These are phyloP conservation scores for Mesoclemmys tuberculata DNA, from an alignment of 2,113 vertebrate genomes.

Conservation along the genomic window DNA sequence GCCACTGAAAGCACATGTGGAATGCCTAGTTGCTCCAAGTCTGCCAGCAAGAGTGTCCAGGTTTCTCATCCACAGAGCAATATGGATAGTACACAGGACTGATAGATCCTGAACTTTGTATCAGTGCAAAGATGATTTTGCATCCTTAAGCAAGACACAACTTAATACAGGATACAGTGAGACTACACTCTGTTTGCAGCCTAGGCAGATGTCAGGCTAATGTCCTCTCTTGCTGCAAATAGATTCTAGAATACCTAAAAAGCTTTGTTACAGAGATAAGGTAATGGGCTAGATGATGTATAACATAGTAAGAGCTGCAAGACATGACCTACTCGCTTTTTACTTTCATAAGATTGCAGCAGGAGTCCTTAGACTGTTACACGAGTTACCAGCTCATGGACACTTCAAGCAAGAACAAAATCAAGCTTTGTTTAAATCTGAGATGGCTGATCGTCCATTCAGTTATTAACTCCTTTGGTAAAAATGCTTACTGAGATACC, in stretches of 20 bases:
- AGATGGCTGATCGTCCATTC: not conserved
- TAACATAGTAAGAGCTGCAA: not conserved
- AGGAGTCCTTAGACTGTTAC: conserved; percentile 14
- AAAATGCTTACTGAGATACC: not conserved
- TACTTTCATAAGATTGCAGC: not conserved
- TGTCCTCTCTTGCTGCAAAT: not conserved
- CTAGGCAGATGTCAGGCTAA: no score
- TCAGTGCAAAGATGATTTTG: no score
- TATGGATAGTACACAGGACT: no score
- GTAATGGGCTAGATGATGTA: not conserved
- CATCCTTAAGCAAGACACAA: no score
- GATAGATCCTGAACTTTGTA: no score
- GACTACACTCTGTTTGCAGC: no score
- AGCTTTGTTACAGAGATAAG: not conserved
- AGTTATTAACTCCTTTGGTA: not conserved
- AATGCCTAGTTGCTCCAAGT: no score
- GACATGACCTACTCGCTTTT: not conserved
- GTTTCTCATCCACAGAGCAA: no score
- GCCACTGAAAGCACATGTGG: no score
- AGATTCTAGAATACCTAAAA: not conserved
- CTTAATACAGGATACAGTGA: no score
- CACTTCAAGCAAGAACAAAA: not conserved
- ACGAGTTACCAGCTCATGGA: conserved; percentile 15
- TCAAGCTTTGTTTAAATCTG: conserved; percentile 27
- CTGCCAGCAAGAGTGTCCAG: no score